Evolutionary conservation across 2,888 invertebrate genomes (phyloP), one percentile per base, ranked within the genome.

Genomic region (Drosophila emarginata): DNA sequence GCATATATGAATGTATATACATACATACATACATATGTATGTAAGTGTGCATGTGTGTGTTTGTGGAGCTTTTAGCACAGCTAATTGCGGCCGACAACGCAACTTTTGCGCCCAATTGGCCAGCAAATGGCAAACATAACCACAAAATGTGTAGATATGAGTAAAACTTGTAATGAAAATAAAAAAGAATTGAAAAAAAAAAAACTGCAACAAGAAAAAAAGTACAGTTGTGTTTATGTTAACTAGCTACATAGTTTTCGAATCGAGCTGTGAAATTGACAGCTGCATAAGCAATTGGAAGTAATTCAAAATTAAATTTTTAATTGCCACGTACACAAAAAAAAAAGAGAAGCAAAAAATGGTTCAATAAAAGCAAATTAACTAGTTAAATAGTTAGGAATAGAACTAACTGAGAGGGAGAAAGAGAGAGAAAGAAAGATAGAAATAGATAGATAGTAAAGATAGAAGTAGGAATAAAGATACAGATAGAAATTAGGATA

Each of bases 271-370:
- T 45, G 69, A 71, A 64, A 74, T 45, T 65, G 67, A 62, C 84
- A 80, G 84, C 80, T 80, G 80, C 61, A 79, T 77, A 74, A 72
- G 77, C 80, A 80, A 74, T 69, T 67, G 54, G 62, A 58, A 54
- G 61, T 59, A 36, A 40, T 36, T 28, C 26, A 14, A 58, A 36
- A 23, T 51, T 9, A 23, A 69, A 69, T 63, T 69, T 59, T 45
- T 69, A 45, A 45, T 45, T 45, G 12, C 45, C 21, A 12, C 45
- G 45, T 11, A 45, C 7, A 15, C 15, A 15, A 18, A 18, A 18
- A 45, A 15, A 18, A 45, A 18, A 3, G 9, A 18, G 3, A 40
- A 45, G 18, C 4, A 21, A 21, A 12, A 21, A 45, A 45, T 21
- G 21, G 2, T 11, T 45, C 12, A 45, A 45, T 45, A 6, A 12